phyloP scores from a whole-genome alignment of 2,797 vertebrate genomes.

The Loriculus beryllinus region DNA sequence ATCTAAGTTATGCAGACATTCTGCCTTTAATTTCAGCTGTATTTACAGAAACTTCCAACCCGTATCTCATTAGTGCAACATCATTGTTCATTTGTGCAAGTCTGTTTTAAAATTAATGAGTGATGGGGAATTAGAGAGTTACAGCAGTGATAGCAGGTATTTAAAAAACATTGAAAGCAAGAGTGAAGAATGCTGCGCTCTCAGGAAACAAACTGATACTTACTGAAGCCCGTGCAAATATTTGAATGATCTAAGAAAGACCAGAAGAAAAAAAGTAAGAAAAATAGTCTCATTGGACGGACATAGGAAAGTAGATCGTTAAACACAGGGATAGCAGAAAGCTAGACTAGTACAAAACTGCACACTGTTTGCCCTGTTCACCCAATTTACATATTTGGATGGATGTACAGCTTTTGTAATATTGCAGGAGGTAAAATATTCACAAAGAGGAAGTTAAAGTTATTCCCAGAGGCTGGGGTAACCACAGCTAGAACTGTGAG shows the following conservation, averaged over 20 bases:
- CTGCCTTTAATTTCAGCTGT: constrained; percentile 40
- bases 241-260: neutral
- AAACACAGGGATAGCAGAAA: neutral
- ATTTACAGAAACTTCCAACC: constrained; percentile 52
- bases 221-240: neutral
- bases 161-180: constrained; percentile 27
- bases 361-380: neutral
- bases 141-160: neutral
- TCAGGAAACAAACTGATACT: neutral
- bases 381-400: neutral
- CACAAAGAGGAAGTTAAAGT: neutral
- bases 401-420: neutral
- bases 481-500: neutral
- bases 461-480: neutral
- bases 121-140: constrained; percentile 7
- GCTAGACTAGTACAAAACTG: neutral
- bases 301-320: neutral
- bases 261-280: neutral
- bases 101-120: constrained; percentile 42
- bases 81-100: constrained; percentile 49
- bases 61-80: constrained; percentile 44
- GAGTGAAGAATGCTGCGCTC: neutral
- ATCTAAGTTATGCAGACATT: constrained; percentile 21
- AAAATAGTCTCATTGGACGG: neutral
- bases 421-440: neutral